Conservation (phyloP, 2,888 invertebrate genomes). For the Plebejus melissa region DNA sequence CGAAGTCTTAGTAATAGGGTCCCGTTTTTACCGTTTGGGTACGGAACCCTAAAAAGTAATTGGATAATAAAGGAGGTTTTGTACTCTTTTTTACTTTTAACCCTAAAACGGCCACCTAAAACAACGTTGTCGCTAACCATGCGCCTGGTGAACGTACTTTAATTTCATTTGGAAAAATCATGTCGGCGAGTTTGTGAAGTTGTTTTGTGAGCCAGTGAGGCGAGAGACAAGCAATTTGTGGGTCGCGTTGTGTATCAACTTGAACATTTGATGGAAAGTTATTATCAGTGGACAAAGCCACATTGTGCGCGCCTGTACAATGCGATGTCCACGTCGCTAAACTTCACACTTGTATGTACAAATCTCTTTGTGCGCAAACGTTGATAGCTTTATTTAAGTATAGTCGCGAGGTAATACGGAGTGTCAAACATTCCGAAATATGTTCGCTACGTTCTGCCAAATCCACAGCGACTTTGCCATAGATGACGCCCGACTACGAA, state of each 20-base stretch:
- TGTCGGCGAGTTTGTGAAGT: not conserved
- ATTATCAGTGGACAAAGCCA: conserved; percentile 15
- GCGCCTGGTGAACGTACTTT: not conserved
- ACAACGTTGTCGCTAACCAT: not conserved
- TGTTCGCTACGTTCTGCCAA: no score
- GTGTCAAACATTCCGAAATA: no score
- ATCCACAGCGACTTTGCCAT: no score
- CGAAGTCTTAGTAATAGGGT: no score
- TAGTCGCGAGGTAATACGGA: not conserved
- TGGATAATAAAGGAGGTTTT: no score
- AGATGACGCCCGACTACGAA: no score
- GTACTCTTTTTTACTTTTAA: not conserved
- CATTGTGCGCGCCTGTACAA: not conserved
- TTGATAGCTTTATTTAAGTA: not conserved
- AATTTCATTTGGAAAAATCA: conserved; percentile 12
- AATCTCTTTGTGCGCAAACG: conserved; percentile 1
- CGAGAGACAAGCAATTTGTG: conserved; percentile 17
- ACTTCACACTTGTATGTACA: conserved; percentile 5
- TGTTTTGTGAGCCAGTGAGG: not conserved
- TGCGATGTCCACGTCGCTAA: not conserved
- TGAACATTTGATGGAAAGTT: conserved; percentile 13
- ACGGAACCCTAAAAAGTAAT: no score
- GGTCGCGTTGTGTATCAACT: not conserved
- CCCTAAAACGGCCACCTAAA: not conserved
- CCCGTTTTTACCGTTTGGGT: no score